Percentiles rank a stretch among this genome's conserved stretches.
Conservation (phyloP, 2,888 invertebrate species). For the Phaonia tiefii region DNA sequence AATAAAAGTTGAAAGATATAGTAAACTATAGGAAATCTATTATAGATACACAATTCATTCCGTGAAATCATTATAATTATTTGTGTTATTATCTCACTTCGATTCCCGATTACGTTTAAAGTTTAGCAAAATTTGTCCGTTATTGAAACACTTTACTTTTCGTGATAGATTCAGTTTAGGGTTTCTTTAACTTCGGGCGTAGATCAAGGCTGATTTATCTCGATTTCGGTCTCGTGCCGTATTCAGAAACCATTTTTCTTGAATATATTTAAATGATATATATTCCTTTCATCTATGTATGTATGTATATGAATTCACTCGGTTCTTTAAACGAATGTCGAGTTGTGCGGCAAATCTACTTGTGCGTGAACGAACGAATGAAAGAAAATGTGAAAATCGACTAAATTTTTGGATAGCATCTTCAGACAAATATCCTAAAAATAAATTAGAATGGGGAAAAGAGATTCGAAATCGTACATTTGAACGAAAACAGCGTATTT, state of each 20-base stretch:
- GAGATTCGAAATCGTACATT: slow-evolving; percentile 69
- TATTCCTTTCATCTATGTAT: slow-evolving; percentile 12
- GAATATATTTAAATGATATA: slow-evolving; percentile 1
- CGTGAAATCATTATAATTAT: slow-evolving; percentile 40
- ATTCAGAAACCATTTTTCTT: slow-evolving; percentile 23
- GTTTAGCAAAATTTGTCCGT: not conserved
- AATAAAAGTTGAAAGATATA: slow-evolving; percentile 59
- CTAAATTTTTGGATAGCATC: slow-evolving; percentile 69
- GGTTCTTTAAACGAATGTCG: slow-evolving; percentile 18
- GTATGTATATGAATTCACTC: slow-evolving; percentile 29
- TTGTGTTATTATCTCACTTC: slow-evolving; percentile 18
- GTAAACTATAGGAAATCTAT: slow-evolving; percentile 61
- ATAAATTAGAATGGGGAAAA: slow-evolving; percentile 74
- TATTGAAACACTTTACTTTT: slow-evolving; percentile 15
- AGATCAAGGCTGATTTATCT: slow-evolving; percentile 11
- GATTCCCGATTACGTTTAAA: not conserved
- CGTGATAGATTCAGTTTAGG: slow-evolving; percentile 15
- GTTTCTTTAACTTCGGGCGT: not conserved
- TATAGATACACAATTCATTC: slow-evolving; percentile 64
- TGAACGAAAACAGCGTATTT: slow-evolving; percentile 40
- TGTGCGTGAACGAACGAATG: slow-evolving; percentile 71
- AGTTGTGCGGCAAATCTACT: slow-evolving; percentile 63
- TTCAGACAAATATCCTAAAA: slow-evolving; percentile 72
- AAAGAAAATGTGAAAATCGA: slow-evolving; percentile 71
- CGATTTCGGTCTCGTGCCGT: not conserved